Percentiles rank a stretch among this genome's conserved stretches.
phyloP scores from a whole-genome alignment of 2,888 invertebrate genomes.

The Rapana venosa region DNA sequence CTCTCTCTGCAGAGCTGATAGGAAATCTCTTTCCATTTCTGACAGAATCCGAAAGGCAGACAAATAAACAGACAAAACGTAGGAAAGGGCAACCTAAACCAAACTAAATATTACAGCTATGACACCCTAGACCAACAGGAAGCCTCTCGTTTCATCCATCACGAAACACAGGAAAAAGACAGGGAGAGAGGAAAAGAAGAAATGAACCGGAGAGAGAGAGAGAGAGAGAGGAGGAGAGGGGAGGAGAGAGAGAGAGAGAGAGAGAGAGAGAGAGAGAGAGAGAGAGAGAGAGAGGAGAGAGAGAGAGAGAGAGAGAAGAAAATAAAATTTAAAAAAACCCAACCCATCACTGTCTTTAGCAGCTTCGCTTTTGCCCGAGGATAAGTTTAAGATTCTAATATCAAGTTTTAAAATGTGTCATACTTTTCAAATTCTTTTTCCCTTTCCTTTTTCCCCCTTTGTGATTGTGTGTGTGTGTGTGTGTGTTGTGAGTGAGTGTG shows the following conservation, averaged over 20 bases:
- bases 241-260: background rate
- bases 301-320: constrained; percentile 2
- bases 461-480: background rate
- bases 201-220: background rate
- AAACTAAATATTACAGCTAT: background rate
- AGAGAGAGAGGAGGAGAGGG: background rate
- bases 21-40: background rate
- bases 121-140: background rate
- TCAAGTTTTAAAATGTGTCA: constrained; percentile 5
- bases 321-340: background rate
- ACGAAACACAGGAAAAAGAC: background rate
- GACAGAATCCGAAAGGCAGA: background rate
- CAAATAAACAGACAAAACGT: background rate
- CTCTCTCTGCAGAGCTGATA: background rate
- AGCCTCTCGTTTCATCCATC: background rate
- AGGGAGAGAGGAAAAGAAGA: background rate
- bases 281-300: background rate
- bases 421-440: too few relatives aligned
- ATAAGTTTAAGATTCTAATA: background rate
- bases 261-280: background rate
- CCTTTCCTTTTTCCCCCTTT: background rate
- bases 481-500: background rate
- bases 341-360: background rate
- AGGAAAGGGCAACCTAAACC: background rate
- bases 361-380: background rate